Evolutionary conservation across 2,888 invertebrate genomes (phyloP).

Genomic region (Oasisia sp.): DNA sequence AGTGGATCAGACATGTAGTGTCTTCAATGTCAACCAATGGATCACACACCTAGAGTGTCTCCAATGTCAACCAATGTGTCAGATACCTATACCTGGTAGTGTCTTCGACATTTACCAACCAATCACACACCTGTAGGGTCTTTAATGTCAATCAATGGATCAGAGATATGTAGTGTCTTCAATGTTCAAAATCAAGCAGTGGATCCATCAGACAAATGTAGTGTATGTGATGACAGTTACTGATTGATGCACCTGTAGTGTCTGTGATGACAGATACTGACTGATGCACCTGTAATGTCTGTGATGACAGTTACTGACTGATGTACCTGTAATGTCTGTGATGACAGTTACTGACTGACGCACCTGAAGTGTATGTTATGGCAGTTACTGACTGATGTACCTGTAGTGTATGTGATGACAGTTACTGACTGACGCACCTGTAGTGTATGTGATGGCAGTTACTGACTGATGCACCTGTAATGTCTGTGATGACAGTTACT

Average conservation of each 20-base stretch:
- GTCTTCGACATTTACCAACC: no score
- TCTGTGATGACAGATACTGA: no score
- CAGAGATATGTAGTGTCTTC: not conserved
- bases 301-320: conserved; percentile 30
- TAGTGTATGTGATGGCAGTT: no score
- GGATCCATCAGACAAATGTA: not conserved
- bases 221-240: not conserved
- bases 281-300: conserved; percentile 54
- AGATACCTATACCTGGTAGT: not conserved
- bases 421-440: conserved; percentile 44
- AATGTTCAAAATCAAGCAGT: not conserved
- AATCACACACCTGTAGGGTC: not conserved
- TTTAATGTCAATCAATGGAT: not conserved
- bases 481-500: not conserved
- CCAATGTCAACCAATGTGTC: not conserved
- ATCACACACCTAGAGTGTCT: not conserved
- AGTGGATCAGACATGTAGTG: not conserved
- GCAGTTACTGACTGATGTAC: not conserved
- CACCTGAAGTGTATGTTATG: not conserved
- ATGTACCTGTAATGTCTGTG: not conserved
- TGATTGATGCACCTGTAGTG: not conserved
- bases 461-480: no score
- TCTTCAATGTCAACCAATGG: not conserved
- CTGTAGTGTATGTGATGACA: not conserved
- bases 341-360: not conserved